Base-by-base conservation (phyloP, 1,140 invertebrate species). In the Saccostrea echinata region DNA sequence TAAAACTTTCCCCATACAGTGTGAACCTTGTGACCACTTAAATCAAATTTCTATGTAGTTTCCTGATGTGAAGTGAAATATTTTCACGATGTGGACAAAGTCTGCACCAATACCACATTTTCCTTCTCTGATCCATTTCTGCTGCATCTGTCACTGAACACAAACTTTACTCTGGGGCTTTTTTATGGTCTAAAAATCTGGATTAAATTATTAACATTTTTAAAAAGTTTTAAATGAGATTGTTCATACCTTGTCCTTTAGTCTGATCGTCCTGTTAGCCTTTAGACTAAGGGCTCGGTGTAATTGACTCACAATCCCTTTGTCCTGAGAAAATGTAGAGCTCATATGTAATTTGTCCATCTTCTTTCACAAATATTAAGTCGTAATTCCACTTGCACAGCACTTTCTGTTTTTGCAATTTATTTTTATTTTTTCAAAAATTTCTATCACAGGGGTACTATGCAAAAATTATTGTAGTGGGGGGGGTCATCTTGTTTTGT, bases 21-120 rank as follows among this genome's bases (percentile, higher is more conserved):
- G 13, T 76, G 68, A 30, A 76, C 68, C 68, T 76, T 76, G 68
- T 76, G 68, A 76, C 68, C 68, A 76, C 68, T 76, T 76, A 76
- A n/a, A n/a, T 3, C 68, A 76, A 71, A 76, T 76, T 30, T 76
- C 27, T 3, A 27, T 76, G 68, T 27, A 76, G 68, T 76, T 76
- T 76, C 68, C 68, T 76, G 68, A 27, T 76, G 9, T 21, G 55
- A 61, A 21, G 55, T 57, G 55, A 61, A 61, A n/a, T 61, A 61
- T 61, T 61, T 61, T 61, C 55, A 61, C 43, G 9, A 9, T 18
- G 55, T 61, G 55, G 18, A 61, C 55, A 61, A 61, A 61, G 55
- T 61, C 9, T 61, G 55, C 55, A 61, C 55, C 55, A 61, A 21
- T 0, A 61, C 21, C 13, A n/a, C n/a, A n/a, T 61, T 61, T 57